Percentiles rank a stretch among this genome's conserved stretches.
phyloP scores from a whole-genome alignment of 2,797 vertebrate species.

The Dallia pectoralis region DNA sequence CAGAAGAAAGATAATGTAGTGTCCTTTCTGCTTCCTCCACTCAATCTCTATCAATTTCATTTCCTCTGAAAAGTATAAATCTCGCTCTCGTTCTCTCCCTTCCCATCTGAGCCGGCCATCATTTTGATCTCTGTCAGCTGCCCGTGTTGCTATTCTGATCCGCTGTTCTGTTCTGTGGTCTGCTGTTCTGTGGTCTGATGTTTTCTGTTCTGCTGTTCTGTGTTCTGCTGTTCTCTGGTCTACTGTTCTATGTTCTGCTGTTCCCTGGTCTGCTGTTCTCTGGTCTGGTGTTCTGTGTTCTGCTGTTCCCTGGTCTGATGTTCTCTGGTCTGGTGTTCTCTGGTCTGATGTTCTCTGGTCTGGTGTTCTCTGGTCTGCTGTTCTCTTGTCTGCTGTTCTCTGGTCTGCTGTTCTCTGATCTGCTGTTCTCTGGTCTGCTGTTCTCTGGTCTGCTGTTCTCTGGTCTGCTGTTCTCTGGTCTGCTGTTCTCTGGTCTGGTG shows the following conservation, averaged over 20 bases:
- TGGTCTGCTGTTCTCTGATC: no score
- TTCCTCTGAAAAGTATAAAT: not conserved
- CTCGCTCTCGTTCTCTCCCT: conserved; percentile 38
- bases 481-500: no score
- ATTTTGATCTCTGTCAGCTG: not conserved
- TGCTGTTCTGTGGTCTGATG: no score
- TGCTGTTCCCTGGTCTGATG: no score
- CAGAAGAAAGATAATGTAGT: conserved; percentile 46
- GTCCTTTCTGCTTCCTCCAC: conserved; percentile 3
- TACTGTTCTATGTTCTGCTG: no score
- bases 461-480: no score
- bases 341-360: not conserved
- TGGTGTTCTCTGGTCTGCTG: not conserved
- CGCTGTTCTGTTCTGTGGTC: no score
- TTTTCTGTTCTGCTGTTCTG: no score
- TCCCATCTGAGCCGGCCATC: conserved; percentile 48
- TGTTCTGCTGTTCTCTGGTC: no score
- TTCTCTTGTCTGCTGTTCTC: not conserved
- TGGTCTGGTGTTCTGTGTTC: not conserved
- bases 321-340: no score
- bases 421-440: not conserved
- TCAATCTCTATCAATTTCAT: not conserved
- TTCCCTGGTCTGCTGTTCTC: not conserved
- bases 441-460: conserved; percentile 19
- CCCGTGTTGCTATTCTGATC: not conserved